Evolutionary conservation across 2,888 invertebrate species (phyloP), one percentile per base, ranked within the genome.

Genomic region (Lacanobia wlatinum): DNA sequence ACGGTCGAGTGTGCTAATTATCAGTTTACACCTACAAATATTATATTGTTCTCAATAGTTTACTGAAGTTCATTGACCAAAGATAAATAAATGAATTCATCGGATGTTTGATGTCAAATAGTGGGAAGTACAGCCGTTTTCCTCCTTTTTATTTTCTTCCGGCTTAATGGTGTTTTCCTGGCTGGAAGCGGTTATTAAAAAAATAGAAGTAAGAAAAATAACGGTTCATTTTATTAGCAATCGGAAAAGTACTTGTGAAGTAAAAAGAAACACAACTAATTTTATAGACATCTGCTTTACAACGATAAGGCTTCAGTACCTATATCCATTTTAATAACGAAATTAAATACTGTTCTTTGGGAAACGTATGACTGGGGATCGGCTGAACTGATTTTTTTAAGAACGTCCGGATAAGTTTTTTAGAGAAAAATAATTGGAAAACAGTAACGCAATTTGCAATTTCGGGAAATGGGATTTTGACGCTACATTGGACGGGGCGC

Each of bases 31-130:
- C 74, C 62, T 66, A 70, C 70, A 67, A 40, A 61, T 46, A 66
- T 40, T 58, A 9, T 61, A 61, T 10, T 64, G 61, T 23, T 68
- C 74, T 83, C 55, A 70, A 81, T 76, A 76, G 66, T 69, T 71
- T 48, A 74, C 65, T 59, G 69, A 77, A 83, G 85, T 84, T 85
- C 84, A 72, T 67, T 81, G 86, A 83, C 86, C 84, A 78, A 70
- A 69, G 79, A 78, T 80, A 83, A 87, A 78, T 80, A 83, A 86
- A 74, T 78, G 62, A 79, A 70, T 78, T 70, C 67, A 76, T 34
- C 64, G 34, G 59, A 58, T 65, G 70, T 80, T 78, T 73, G 72
- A 80, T 71, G 63, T 80, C 73, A 73, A 83, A 74, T 73, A 69
- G 62, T 46, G 38, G n/a, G 23, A 48, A 70, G 68, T 62, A 18